Conservation (phyloP, 2,888 invertebrate genomes). For the Petrolisthes manimaculis region DNA sequence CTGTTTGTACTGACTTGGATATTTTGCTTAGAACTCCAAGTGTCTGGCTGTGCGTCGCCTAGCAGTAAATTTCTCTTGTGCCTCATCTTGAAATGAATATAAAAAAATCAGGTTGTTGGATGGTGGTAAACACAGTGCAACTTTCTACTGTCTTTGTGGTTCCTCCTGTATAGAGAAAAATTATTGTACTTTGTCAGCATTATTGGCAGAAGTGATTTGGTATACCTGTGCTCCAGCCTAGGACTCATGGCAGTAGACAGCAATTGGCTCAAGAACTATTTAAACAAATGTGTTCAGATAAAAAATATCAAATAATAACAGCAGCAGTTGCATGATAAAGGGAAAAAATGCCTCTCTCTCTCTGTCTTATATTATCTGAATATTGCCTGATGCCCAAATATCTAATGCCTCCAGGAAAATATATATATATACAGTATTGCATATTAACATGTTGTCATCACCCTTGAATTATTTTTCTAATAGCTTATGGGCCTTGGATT, state of each 20-base stretch:
- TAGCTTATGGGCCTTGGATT: no score
- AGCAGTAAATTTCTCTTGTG: constrained; percentile 17
- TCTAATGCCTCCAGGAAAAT: no score
- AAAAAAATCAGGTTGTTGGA: not conserved
- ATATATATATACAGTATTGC: no score
- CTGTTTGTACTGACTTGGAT: constrained; percentile 2
- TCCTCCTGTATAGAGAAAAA: constrained; percentile 34
- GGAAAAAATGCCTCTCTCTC: no score
- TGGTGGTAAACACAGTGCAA: constrained; percentile 17
- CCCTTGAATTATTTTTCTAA: no score
- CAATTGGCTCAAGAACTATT: no score
- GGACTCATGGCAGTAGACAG: not conserved
- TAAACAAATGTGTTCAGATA: no score
- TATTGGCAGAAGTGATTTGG: constrained; percentile 36
- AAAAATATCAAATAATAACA: no score
- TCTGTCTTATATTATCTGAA: not conserved
- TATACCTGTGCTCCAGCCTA: constrained; percentile 33
- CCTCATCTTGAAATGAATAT: not conserved
- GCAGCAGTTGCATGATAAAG: no score
- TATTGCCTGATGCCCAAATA: no score
- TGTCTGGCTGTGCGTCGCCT: constrained; percentile 45
- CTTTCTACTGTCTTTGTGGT: constrained; percentile 33
- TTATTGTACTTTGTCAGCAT: constrained; percentile 17
- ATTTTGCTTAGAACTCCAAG: constrained; percentile 16
- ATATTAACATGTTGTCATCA: no score